Evolutionary conservation across 2,113 vertebrate genomes (phyloP).

Genomic region (Macquaria ambigua): DNA sequence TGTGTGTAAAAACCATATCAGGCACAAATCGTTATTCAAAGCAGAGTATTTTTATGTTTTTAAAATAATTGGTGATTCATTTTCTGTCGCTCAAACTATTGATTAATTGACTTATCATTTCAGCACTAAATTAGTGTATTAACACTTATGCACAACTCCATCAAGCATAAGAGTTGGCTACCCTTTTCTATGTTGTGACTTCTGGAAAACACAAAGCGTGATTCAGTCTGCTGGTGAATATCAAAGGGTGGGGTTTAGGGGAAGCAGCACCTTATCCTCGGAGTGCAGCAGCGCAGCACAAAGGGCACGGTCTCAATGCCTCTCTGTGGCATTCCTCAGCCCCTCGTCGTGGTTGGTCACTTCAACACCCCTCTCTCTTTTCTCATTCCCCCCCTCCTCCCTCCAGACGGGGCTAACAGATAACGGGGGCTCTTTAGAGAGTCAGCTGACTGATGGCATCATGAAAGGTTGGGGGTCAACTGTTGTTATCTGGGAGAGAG

Average conservation of each 20-base stretch:
- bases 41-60: not conserved
- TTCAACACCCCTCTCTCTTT: conserved; percentile 18
- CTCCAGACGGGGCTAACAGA: conserved; percentile 44
- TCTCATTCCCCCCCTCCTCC: not conserved
- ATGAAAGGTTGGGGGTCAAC: conserved; percentile 73
- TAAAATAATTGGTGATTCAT: not conserved
- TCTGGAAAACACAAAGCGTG: conserved; percentile 27
- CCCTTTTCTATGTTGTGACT: conserved; percentile 37
- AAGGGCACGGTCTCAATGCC: conserved; percentile 41
- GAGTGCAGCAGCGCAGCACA: conserved; percentile 48
- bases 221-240: conserved; percentile 16
- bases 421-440: conserved; percentile 46
- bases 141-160: not conserved
- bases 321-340: conserved; percentile 46
- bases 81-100: not conserved
- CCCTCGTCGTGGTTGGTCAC: conserved; percentile 34
- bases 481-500: conserved; percentile 70
- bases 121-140: not conserved
- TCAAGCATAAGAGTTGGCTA: not conserved
- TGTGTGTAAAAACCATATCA: not conserved
- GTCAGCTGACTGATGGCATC: conserved; percentile 73
- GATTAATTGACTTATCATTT: conserved; percentile 1
- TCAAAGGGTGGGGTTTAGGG: conserved; percentile 13
- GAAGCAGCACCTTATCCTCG: conserved; percentile 32
- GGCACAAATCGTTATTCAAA: not conserved